These are phyloP conservation scores for Odontesthes bonariensis DNA, from an alignment of 2,113 vertebrate genomes.

Conservation along the genomic window DNA sequence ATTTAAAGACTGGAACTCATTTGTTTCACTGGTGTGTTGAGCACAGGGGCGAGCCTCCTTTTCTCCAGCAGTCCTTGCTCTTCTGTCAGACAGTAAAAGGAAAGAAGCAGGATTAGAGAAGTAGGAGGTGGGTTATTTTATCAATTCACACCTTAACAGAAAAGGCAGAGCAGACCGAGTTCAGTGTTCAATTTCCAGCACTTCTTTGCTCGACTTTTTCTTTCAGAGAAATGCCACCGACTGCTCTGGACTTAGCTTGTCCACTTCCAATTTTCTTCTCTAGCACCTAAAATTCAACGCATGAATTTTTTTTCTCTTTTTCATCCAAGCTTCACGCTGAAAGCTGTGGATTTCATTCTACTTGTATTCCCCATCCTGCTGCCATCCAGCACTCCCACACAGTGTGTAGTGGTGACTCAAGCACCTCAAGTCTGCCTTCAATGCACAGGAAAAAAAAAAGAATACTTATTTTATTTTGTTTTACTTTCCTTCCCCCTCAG, in stretches of 20 bases:
- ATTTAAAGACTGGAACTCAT: not conserved
- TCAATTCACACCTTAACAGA: slow-evolving; percentile 1
- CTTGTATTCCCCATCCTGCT: slow-evolving; percentile 29
- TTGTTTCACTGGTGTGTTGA: slow-evolving; percentile 1
- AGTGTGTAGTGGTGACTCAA: slow-evolving; percentile 56
- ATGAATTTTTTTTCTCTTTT: not conserved
- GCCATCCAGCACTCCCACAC: slow-evolving; percentile 58
- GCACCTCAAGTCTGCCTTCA: slow-evolving; percentile 49
- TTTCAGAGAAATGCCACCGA: slow-evolving; percentile 6
- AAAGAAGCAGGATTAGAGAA: not conserved
- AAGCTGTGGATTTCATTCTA: slow-evolving; percentile 33
- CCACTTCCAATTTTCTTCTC: not conserved
- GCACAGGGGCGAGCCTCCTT: not conserved
- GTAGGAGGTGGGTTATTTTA: slow-evolving; percentile 6
- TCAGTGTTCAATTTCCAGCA: slow-evolving; percentile 1
- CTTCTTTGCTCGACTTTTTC: not conserved
- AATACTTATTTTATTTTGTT: not conserved
- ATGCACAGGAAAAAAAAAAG: slow-evolving; percentile 24
- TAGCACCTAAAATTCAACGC: not conserved
- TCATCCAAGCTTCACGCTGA: slow-evolving; percentile 7
- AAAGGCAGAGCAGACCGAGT: not conserved
- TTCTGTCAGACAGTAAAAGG: not conserved
- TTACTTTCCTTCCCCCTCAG: not conserved
- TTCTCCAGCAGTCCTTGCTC: not conserved
- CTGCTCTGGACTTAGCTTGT: not conserved